Base-by-base conservation (phyloP, 2,888 invertebrate species). In the Gymnocheta viridis region DNA sequence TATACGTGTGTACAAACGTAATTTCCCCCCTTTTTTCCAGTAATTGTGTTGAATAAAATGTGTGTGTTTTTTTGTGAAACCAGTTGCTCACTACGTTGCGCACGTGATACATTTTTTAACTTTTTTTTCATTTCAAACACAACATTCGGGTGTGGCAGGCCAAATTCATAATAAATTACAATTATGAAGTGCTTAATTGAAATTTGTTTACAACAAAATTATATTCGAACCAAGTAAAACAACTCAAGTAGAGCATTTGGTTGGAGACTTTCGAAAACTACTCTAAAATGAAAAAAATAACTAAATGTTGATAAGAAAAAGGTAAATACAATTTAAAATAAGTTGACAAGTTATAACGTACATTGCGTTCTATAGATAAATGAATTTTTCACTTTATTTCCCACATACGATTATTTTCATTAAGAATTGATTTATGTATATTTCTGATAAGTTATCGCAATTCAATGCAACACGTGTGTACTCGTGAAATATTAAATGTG, bases 101-200 rank as follows among this genome's bases (percentile, higher is more conserved):
- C 72, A 80, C 79, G 72, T 80, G 79, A 80, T 80, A 49, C 58
- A 10, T 4, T 49, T 51, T 22, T 29, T 19, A 44, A 4, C 5
- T 58, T 44, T 60, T 17, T 60, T 29, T 17, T 27, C 38, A 38
- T 60, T 60, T 69, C 14, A 38, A 51, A 27, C 58, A 38, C 67
- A 41, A 38, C 29, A 41, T 41, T 49, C 49, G 67, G 67, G 67
- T 78, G 69, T 78, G 60, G 58, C 77, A 35, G 14, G 17, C 17
- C 24, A n/a, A 58, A 35, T 51, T 62, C 27, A 54, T 41, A 44
- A 72, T 47, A 60, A 60, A 22, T 54, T 54, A 29, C 38, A 66
- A 64, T 64, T 54, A 54, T 44, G 22, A 64, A 64, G 12, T 29
- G 32, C 35, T 66, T 47, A 38, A 60, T 17, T 60, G n/a, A 12